Conservation (phyloP, 2,888 invertebrate species). For the Drosophila imparisetae region DNA sequence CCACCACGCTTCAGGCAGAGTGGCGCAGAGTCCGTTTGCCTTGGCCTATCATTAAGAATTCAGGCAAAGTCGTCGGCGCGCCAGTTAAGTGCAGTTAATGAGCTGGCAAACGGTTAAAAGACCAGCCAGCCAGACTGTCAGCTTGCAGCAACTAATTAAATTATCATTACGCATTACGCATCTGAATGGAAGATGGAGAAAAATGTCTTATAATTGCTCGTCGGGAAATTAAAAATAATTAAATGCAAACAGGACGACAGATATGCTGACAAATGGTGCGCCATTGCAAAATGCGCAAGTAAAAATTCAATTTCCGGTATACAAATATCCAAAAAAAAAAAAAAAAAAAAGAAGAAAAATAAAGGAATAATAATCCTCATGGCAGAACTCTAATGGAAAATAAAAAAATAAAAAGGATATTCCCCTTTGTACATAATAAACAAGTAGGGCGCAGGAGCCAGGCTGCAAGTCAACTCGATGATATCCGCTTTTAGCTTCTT, state of each 20-base stretch:
- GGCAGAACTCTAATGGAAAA: constrained; percentile 24
- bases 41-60: constrained; percentile 61
- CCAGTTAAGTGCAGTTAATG: constrained; percentile 77
- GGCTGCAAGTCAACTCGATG: background rate
- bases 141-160: constrained; percentile 78
- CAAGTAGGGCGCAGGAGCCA: background rate
- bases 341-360: background rate
- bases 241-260: constrained; percentile 26
- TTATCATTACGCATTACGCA: constrained; percentile 63
- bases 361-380: background rate
- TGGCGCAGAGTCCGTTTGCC: background rate
- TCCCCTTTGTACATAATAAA: constrained; percentile 33
- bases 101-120: constrained; percentile 54
- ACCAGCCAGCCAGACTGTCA: constrained; percentile 30
- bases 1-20: background rate
- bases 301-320: constrained; percentile 72
- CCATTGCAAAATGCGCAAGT: constrained; percentile 29
- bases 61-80: constrained; percentile 55
- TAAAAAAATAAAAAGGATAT: constrained; percentile 18
- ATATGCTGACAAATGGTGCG: constrained; percentile 24
- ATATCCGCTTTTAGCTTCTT: background rate
- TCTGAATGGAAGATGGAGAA: constrained; percentile 44
- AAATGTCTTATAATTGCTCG: constrained; percentile 70
- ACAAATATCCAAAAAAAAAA: constrained; percentile 12
- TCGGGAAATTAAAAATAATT: constrained; percentile 51